Base-by-base conservation (phyloP, 2,888 invertebrate species). In the Chloroclystis v-ata region DNA sequence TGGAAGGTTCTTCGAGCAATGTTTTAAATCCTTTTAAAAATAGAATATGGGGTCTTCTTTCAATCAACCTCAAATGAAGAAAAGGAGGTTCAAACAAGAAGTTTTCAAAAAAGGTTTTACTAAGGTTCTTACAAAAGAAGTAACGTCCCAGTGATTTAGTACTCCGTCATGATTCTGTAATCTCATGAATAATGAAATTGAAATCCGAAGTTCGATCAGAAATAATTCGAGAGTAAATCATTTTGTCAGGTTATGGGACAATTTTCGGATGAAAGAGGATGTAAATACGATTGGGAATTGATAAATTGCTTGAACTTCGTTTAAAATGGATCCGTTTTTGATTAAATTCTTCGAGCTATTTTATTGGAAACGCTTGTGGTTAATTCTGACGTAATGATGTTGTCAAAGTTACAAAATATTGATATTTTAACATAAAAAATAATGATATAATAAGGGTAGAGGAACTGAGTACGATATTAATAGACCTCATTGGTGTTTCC, bases 141-240 rank as follows among this genome's bases (percentile, higher is more conserved):
- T 20, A 4, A 4, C 5, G 5, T 20, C 20, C 20, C 20, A 20
- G 8, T 26, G 8, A 26, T 26, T 26, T 26, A 8, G 9, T 26
- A 6, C 6, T 26, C 26, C 26, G 1, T n/a, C n/a, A 7, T 32
- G 13, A 24, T 33, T 9, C 37, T 25, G 43, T 43, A 43, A 41
- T 46, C 47, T 50, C 46, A 51, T 53, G 52, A 53, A 54, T 59
- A 48, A 58, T 54, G 46, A 38, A 53, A 25, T 41, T 28, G 12
- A 38, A 37, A 45, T 33, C 37, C 25, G 26, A 28, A 32, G 40
- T 25, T 47, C 52, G 48, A 51, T 42, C 48, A 35, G 28, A 49
- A 47, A 47, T 60, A 56, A 60, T 60, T 55, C 54, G 48, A 49
- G 50, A 54, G 35, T 32, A 54, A 51, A 37, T 42, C 45, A 43